Conservation (phyloP, 2,888 invertebrate species). For the Tetropium fuscum region DNA sequence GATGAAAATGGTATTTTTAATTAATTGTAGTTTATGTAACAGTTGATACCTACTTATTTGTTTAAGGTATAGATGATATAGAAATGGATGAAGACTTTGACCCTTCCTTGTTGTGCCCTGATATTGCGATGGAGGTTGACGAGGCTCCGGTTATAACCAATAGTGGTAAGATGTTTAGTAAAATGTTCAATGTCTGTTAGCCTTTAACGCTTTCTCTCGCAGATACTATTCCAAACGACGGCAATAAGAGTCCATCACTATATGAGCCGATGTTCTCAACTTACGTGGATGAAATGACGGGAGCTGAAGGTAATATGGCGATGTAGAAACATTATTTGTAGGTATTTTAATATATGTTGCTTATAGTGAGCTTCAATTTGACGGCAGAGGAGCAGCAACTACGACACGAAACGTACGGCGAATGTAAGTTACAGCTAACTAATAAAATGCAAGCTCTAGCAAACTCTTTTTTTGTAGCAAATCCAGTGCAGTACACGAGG, state of each 20-base stretch:
- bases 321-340: neutral
- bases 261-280: conserved; percentile 55
- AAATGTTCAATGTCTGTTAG: too few relatives aligned
- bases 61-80: conserved; percentile 13
- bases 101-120: conserved; percentile 59
- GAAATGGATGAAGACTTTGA: conserved; percentile 51
- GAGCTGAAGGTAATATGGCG: conserved; percentile 53
- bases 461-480: conserved; percentile 41
- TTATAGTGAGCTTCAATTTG: conserved; percentile 54
- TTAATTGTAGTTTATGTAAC: neutral
- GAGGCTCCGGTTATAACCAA: conserved; percentile 55
- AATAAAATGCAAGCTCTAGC: neutral
- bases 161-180: conserved; percentile 35
- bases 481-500: conserved; percentile 69
- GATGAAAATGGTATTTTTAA: conserved; percentile 17
- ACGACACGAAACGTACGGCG: conserved; percentile 47
- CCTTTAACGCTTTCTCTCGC: too few relatives aligned
- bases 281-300: conserved; percentile 57
- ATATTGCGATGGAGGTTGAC: conserved; percentile 62
- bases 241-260: conserved; percentile 47
- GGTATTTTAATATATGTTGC: conserved; percentile 13
- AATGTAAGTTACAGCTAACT: conserved; percentile 44
- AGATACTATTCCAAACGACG: conserved; percentile 39
- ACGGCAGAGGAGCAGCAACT: conserved; percentile 53
- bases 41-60: neutral